Base-by-base conservation (phyloP, 2,888 invertebrate genomes). In the Aquatica leii region DNA sequence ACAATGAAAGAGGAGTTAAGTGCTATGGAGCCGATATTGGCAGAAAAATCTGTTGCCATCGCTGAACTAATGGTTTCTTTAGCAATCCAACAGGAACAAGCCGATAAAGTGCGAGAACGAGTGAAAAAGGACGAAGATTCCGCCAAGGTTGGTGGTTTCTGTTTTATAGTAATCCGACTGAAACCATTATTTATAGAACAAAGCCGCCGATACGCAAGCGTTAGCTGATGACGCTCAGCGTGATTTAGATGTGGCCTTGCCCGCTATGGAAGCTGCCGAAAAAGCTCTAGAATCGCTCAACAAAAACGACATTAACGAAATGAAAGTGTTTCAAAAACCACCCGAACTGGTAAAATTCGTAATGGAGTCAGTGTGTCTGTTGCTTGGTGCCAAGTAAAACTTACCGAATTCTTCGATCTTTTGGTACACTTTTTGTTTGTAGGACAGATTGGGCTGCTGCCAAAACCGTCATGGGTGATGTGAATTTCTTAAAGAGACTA, bases 301-400 rank as follows among this genome's bases (percentile, higher is more conserved):
- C 76, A 96, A 96, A 79, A 91, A 89, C 35, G 96, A 97, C 76
- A 94, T 97, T 57, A 92, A 94, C 78, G 96, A 97, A 80, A 82
- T 97, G 54, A 90, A 92, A 75, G 94, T 93, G 0, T 95, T 95
- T 77, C 90, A 90, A 70, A 94, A 94, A 74, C 96, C 96, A 0
- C 96, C 97, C 0, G 86, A 88, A 14, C 82, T 96, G 6, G 95
- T 97, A 4, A 88, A 89, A 66, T 93, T 93, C 71, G 95, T 95
- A 1, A 94, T 97, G 94, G 96, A 97, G 80, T 91, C 95, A 6
- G 92, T 97, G 8, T 94, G 94, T 80, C 87, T 95, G 65, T 84
- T 97, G 0, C 81, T 96, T 6, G 90, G 90, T 1, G 86, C 88
- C 61, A 95, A 95, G 94, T 94, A 80, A 82, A 86, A 5, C 8